These are phyloP conservation scores for Chelon auratus DNA, from an alignment of 2,797 vertebrate genomes.

Conservation along the genomic window DNA sequence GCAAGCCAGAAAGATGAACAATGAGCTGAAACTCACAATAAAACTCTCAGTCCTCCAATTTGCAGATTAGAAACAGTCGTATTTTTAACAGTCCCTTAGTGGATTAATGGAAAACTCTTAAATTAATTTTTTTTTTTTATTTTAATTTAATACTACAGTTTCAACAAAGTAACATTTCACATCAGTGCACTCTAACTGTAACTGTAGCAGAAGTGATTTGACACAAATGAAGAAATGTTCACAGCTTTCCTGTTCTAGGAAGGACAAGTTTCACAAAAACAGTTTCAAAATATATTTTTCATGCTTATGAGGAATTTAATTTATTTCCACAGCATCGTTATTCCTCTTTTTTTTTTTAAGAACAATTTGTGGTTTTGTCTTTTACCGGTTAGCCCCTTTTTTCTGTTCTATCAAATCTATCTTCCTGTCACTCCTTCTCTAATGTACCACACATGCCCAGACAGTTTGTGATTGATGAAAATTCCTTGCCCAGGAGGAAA, in stretches of 20 bases:
- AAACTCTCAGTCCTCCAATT: background rate
- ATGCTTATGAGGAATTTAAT: background rate
- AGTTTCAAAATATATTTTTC: constrained; percentile 33
- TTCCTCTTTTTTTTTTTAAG: constrained; percentile 11
- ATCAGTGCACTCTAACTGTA: background rate
- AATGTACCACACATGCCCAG: constrained; percentile 18
- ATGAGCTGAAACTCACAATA: background rate
- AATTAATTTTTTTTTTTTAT: background rate
- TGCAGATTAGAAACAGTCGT: background rate
- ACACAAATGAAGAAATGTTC: constrained; percentile 5
- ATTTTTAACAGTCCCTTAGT: too few relatives aligned
- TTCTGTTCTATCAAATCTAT: background rate
- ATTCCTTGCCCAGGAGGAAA: constrained; percentile 62
- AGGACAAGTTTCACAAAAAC: constrained; percentile 26
- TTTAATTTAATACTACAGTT: background rate
- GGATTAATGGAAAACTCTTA: background rate
- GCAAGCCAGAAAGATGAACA: too few relatives aligned
- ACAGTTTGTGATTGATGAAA: constrained; percentile 63
- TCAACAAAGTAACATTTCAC: background rate
- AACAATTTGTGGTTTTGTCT: background rate
- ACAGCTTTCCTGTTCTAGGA: constrained; percentile 22
- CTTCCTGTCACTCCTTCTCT: background rate
- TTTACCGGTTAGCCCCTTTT: background rate
- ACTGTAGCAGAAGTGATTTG: background rate
- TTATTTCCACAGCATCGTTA: background rate